A percentile compares a stretch with the other conserved stretches of the same genome.
Conservation (phyloP, 1,140 invertebrate genomes). For the Drosophila sulfurigaster region DNA sequence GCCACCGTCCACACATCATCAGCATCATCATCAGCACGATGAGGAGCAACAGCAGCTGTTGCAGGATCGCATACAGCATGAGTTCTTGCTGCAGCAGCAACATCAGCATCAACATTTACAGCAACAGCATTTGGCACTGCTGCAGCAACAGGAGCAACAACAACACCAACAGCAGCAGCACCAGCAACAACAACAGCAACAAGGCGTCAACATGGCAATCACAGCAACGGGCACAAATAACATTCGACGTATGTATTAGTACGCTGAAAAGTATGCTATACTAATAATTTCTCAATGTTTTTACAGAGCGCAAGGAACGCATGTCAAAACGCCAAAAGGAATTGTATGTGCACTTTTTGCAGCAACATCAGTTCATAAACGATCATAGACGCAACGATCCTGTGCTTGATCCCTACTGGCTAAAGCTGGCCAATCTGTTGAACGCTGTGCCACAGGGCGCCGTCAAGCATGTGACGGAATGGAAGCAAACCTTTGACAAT, state of each 20-base stretch:
- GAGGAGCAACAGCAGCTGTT: slow-evolving; percentile 68
- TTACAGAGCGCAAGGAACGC: slow-evolving; percentile 77
- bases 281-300: neutral
- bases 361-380: slow-evolving; percentile 79
- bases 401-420: slow-evolving; percentile 76
- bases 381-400: slow-evolving; percentile 79
- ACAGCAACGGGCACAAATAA: slow-evolving; percentile 61
- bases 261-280: slow-evolving; percentile 17
- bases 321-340: slow-evolving; percentile 83
- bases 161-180: slow-evolving; percentile 60
- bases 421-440: slow-evolving; percentile 75
- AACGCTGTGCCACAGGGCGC: slow-evolving; percentile 80
- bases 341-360: slow-evolving; percentile 78
- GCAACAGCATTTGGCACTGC: slow-evolving; percentile 67
- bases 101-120: slow-evolving; percentile 75
- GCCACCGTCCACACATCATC: slow-evolving; percentile 50
- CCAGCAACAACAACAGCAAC: slow-evolving; percentile 62
- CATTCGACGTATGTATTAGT: slow-evolving; percentile 57
- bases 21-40: slow-evolving; percentile 57
- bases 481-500: slow-evolving; percentile 83
- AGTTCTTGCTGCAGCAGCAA: slow-evolving; percentile 74
- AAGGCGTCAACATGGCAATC: slow-evolving; percentile 66
- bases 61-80: slow-evolving; percentile 76
- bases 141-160: slow-evolving; percentile 64
- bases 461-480: slow-evolving; percentile 79